Conservation (phyloP, 2,888 invertebrate genomes). For the Caenorhabditis sp. region DNA sequence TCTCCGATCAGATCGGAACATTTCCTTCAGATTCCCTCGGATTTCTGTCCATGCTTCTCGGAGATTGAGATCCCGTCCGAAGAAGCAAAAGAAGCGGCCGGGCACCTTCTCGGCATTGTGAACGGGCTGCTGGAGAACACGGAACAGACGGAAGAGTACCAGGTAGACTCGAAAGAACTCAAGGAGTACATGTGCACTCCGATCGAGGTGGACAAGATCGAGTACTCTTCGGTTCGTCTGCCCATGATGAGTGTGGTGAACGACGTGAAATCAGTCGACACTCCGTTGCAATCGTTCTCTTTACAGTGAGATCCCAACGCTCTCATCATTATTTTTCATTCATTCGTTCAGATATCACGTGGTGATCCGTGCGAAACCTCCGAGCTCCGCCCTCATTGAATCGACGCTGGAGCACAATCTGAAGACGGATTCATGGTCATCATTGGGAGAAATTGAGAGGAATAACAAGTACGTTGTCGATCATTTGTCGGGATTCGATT, state of each 20-base stretch:
- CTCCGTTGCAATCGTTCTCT: constrained; percentile 31
- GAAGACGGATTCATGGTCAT: constrained; percentile 53
- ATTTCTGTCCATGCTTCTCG: constrained; percentile 71
- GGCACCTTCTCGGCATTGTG: constrained; percentile 37
- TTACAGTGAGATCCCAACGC: constrained; percentile 13
- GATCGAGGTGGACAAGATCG: constrained; percentile 36
- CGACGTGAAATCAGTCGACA: constrained; percentile 22
- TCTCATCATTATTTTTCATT: no score
- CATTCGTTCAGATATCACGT: constrained; percentile 67
- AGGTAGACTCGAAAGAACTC: constrained; percentile 24
- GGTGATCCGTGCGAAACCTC: constrained; percentile 57
- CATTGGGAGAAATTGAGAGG: constrained; percentile 67
- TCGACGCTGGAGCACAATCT: constrained; percentile 59
- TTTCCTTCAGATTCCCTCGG: constrained; percentile 64
- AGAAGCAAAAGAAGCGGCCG: constrained; percentile 61
- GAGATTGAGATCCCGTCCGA: constrained; percentile 60
- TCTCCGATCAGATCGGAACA: no score
- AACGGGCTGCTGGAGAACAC: constrained; percentile 45
- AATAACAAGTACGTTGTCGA: constrained; percentile 65
- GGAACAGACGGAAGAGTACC: constrained; percentile 46
- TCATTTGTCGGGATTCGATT: not conserved
- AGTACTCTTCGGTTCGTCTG: constrained; percentile 45
- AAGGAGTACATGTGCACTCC: constrained; percentile 47
- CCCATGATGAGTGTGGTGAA: constrained; percentile 42
- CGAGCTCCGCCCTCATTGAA: constrained; percentile 64